Conservation (phyloP, 2,888 invertebrate species). For the Trachelus iudaicus region DNA sequence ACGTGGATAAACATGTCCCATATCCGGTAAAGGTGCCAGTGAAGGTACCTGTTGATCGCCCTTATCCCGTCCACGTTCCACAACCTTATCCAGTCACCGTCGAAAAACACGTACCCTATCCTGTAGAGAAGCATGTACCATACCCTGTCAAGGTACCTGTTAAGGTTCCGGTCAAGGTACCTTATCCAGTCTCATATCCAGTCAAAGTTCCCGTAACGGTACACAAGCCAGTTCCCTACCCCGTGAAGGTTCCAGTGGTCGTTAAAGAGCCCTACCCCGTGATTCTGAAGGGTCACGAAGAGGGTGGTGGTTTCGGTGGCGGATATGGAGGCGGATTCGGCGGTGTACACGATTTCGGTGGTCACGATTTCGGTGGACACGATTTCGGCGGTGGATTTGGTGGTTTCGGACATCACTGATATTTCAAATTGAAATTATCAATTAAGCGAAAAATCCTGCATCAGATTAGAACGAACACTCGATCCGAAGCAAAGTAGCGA, state of each 20-base stretch:
- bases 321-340: constrained; percentile 12
- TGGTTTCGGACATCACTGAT: constrained; percentile 37
- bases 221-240: constrained; percentile 49
- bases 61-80: constrained; percentile 37
- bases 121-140: constrained; percentile 34
- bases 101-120: constrained; percentile 11
- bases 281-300: constrained; percentile 39
- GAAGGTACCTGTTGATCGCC: constrained; percentile 38
- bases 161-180: constrained; percentile 53
- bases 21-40: constrained; percentile 50
- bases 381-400: constrained; percentile 35
- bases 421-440: too few relatives aligned
- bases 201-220: constrained; percentile 52
- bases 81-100: constrained; percentile 17
- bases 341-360: constrained; percentile 30
- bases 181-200: constrained; percentile 55
- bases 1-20: constrained; percentile 55
- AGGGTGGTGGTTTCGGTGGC: constrained; percentile 6
- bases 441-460: too few relatives aligned
- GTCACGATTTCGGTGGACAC: too few relatives aligned
- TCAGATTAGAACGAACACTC: too few relatives aligned
- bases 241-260: constrained; percentile 53
- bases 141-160: constrained; percentile 53
- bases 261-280: constrained; percentile 52
- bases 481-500: too few relatives aligned